Conservation (phyloP, 2,888 invertebrate species). For the Xanthorhoe spadicearia region DNA sequence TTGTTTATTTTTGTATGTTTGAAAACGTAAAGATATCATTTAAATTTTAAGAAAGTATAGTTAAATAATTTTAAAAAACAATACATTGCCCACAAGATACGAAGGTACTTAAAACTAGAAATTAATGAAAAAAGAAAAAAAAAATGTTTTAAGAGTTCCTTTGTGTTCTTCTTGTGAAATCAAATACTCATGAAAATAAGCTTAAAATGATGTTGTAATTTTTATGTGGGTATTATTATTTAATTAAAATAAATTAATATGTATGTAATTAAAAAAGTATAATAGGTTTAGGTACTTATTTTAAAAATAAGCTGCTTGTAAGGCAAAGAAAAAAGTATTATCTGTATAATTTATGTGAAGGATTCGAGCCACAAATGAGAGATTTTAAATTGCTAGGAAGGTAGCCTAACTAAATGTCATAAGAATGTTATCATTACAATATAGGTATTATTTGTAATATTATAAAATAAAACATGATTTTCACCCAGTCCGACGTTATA, state of each 20-base stretch:
- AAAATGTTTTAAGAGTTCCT: not conserved
- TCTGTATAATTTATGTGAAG: slow-evolving; percentile 51
- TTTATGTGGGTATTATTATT: not conserved
- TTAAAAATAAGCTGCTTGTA: slow-evolving; percentile 15
- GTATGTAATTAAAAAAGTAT: not conserved
- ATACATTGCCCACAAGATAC: not conserved
- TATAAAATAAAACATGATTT: slow-evolving; percentile 54
- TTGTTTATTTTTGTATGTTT: not conserved
- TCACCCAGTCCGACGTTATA: slow-evolving; percentile 75
- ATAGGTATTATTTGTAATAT: no score
- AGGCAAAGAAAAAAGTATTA: slow-evolving; percentile 18
- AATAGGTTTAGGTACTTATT: slow-evolving; percentile 8
- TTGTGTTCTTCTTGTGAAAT: slow-evolving; percentile 3
- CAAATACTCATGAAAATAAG: slow-evolving; percentile 23
- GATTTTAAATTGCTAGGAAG: slow-evolving; percentile 61
- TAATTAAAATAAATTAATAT: not conserved
- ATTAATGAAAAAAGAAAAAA: not conserved
- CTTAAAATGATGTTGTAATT: not conserved
- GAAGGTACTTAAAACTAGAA: not conserved
- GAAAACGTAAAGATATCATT: not conserved
- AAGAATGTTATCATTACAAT: slow-evolving; percentile 65
- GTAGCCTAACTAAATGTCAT: slow-evolving; percentile 81
- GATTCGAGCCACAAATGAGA: slow-evolving; percentile 76
- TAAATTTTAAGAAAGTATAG: not conserved
- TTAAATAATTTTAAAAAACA: not conserved